Conservation (phyloP, 2,888 invertebrate genomes). For the Nomada hirtipes region DNA sequence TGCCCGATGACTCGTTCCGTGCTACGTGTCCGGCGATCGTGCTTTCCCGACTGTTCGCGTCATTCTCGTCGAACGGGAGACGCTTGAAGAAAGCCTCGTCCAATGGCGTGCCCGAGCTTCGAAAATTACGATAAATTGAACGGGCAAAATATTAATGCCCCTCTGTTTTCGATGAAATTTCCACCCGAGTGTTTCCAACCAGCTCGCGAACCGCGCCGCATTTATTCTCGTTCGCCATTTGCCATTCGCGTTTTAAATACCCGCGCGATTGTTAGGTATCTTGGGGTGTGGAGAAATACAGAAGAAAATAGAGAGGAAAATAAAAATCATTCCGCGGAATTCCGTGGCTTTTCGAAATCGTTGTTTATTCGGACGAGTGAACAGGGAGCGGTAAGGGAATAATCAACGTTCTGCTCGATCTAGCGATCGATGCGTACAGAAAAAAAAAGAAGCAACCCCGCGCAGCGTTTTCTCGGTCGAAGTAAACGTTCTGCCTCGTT, state of each 20-base stretch:
- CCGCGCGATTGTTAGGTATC: not conserved
- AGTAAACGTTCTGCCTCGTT: not conserved
- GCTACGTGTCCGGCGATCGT: not conserved
- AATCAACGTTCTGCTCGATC: not conserved
- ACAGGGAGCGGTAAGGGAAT: not conserved
- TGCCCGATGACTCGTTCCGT: conserved; percentile 9
- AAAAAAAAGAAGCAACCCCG: not conserved
- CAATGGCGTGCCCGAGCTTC: no score
- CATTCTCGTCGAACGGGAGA: not conserved
- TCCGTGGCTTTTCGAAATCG: not conserved
- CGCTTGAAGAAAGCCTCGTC: not conserved
- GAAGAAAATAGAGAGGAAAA: no score
- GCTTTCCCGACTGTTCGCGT: not conserved
- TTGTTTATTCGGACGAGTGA: conserved; percentile 1
- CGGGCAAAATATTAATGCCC: not conserved
- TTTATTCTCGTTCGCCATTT: conserved; percentile 27
- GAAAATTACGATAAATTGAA: not conserved
- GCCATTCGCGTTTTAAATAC: not conserved
- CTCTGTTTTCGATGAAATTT: conserved; percentile 10
- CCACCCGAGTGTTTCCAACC: not conserved
- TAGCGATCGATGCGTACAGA: not conserved
- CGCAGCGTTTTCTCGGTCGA: not conserved
- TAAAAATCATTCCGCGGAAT: no score
- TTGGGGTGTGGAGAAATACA: not conserved
- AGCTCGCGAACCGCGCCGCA: conserved; percentile 8